Percentiles rank a stretch among this genome's conserved stretches.
Conservation (phyloP, 2,113 vertebrate species). For the Thunnus thynnus region DNA sequence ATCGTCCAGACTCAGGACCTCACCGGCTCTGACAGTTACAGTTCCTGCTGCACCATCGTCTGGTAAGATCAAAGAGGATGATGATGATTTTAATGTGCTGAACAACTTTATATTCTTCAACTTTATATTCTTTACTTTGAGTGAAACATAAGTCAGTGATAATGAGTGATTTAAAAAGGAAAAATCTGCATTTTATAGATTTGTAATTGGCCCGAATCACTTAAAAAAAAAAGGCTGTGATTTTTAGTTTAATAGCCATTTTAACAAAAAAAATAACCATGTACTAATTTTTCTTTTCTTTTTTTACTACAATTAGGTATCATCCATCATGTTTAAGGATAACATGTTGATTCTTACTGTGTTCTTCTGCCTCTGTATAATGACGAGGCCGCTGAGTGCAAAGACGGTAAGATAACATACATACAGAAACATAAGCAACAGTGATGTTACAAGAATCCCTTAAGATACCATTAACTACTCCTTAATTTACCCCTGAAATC, state of each 20-base stretch:
- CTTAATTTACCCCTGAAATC: too few relatives aligned
- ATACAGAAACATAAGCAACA: background rate
- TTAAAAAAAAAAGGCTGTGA: too few relatives aligned
- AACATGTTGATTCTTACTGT: background rate
- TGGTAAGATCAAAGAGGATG: slow-evolving; percentile 1
- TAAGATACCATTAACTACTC: too few relatives aligned
- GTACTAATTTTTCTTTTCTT: background rate
- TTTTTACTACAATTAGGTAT: background rate
- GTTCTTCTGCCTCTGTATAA: slow-evolving; percentile 19
- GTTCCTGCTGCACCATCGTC: background rate
- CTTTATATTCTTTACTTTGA: background rate
- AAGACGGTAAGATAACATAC: background rate
- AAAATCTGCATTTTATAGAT: too few relatives aligned
- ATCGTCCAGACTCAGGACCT: background rate
- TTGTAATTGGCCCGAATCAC: too few relatives aligned
- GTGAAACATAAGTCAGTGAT: too few relatives aligned
- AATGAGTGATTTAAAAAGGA: too few relatives aligned
- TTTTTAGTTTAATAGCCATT: too few relatives aligned
- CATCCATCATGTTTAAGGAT: background rate
- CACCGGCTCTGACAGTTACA: background rate
- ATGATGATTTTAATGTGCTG: background rate
- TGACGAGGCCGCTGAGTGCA: background rate
- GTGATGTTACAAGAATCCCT: too few relatives aligned
- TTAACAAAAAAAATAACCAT: too few relatives aligned
- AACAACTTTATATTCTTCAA: too few relatives aligned